Conservation (phyloP, 2,797 vertebrate genomes). For the Myripristis murdjan region DNA sequence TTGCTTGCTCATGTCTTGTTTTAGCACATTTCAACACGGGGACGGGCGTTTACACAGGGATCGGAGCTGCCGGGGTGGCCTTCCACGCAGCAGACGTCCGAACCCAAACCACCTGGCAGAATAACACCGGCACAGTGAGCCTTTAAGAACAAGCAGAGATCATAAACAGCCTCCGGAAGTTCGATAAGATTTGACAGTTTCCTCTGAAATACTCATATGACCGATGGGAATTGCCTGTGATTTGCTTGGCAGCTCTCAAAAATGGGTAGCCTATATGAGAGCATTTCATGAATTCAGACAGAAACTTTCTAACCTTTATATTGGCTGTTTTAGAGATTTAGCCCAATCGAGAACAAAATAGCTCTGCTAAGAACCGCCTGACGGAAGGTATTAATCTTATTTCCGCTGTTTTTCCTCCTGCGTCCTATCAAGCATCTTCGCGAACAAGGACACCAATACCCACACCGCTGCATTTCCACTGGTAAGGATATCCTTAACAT, state of each 20-base stretch:
- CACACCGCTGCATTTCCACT: neutral
- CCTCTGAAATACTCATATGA: conserved; percentile 5
- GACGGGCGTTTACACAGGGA: conserved; percentile 10
- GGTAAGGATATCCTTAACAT: conserved; percentile 5
- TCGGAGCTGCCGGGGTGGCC: conserved; percentile 10
- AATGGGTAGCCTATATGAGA: neutral
- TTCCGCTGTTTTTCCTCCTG: neutral
- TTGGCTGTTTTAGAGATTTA: neutral
- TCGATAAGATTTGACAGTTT: conserved; percentile 1
- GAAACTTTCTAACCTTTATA: neutral
- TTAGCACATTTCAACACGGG: conserved; percentile 5
- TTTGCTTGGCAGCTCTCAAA: neutral
- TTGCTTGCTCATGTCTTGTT: neutral
- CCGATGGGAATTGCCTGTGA: neutral
- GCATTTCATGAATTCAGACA: neutral
- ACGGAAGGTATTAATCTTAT: neutral
- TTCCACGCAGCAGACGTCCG: conserved; percentile 3
- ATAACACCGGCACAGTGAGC: neutral
- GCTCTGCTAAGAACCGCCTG: neutral
- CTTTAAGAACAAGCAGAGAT: conserved; percentile 18
- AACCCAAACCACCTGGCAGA: conserved; percentile 3
- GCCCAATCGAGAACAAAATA: neutral
- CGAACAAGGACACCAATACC: conserved; percentile 11
- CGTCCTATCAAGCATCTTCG: neutral
- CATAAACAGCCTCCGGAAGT: conserved; percentile 1